A percentile compares a stretch with the other conserved stretches of the same genome.
These are phyloP conservation scores for Lepidocyrtinus sp. DNA, from an alignment of 2,888 invertebrate genomes.

Conservation along the genomic window DNA sequence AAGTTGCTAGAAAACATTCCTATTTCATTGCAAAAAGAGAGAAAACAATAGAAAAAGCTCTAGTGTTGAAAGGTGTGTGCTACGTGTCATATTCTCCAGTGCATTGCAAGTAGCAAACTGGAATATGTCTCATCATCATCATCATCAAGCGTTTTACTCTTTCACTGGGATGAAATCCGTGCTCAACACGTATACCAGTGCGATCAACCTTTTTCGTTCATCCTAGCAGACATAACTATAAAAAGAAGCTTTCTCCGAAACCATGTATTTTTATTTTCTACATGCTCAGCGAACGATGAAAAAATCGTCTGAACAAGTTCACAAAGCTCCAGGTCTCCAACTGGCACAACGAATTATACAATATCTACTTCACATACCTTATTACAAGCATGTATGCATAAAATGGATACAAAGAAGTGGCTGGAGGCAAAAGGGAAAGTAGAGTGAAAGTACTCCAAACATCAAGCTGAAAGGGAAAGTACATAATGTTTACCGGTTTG, in stretches of 20 bases:
- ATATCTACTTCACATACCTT: not conserved
- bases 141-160: constrained; percentile 26
- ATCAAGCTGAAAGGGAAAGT: not conserved
- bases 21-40: not conserved
- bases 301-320: constrained; percentile 5
- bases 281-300: not conserved
- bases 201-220: constrained; percentile 23
- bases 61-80: constrained; percentile 54
- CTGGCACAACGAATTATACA: not conserved
- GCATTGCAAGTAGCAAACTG: constrained; percentile 20
- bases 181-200: constrained; percentile 54
- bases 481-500: constrained; percentile 38
- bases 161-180: constrained; percentile 56
- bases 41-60: constrained; percentile 44
- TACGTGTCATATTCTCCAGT: constrained; percentile 39
- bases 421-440: not conserved
- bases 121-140: constrained; percentile 47
- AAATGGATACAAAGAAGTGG: not conserved
- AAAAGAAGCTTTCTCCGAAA: constrained; percentile 18
- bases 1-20: too few relatives aligned
- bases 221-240: not conserved
- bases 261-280: not conserved
- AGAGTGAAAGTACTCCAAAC: not conserved
- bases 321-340: not conserved
- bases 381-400: not conserved